Evolutionary conservation across 2,113 vertebrate genomes (phyloP), one percentile per base, ranked within the genome.

Genomic region (Corvus moneduloides): DNA sequence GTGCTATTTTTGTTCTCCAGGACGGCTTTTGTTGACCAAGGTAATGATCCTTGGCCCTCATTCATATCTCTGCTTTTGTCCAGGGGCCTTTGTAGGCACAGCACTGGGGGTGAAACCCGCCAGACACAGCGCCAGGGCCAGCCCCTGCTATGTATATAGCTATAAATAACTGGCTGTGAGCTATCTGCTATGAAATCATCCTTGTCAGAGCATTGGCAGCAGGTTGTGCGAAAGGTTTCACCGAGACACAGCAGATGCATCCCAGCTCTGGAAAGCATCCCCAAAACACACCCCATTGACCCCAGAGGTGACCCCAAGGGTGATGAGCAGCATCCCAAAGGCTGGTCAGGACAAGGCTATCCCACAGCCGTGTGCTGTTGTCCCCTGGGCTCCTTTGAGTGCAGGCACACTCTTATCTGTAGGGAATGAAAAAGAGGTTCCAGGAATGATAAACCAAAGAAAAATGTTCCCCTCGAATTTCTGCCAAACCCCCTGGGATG

Each of bases 1-100:
- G 94, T 90, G 94, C 63, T 92, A 96, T 94, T 96, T 94, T 96
- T 96, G 90, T 97, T 96, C 94, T 90, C 77, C 11, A 0, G 73
- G 86, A 93, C 4, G 17, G 96, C 96, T 95, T 96, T 96, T 96
- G 93, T 96, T 93, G 86, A 94, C 94, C 88, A 94, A 96, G 92
- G 95, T 97, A 96, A 96, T 92, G 94, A 96, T 96, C 96, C 94
- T 90, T 96, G 90, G 96, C 96, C 96, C 76, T 96, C 86, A 96
- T 96, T 96, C 94, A 95, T 90, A 96, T 90, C 94, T 84, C 54
- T 72, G 85, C 94, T 89, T 96, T 97, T 97, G 92, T 96, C 54
- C 16, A 0, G 30, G 51, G 18, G 66, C 76, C 49, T 92, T 96
- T 95, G 88, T 96, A 54, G 64, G 84, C 61, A 10, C 33, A 21